Percentiles rank a stretch among this genome's conserved stretches.
These are phyloP conservation scores for Scaptomyza caliginosa DNA, from an alignment of 2,888 invertebrate species.

Conservation along the genomic window DNA sequence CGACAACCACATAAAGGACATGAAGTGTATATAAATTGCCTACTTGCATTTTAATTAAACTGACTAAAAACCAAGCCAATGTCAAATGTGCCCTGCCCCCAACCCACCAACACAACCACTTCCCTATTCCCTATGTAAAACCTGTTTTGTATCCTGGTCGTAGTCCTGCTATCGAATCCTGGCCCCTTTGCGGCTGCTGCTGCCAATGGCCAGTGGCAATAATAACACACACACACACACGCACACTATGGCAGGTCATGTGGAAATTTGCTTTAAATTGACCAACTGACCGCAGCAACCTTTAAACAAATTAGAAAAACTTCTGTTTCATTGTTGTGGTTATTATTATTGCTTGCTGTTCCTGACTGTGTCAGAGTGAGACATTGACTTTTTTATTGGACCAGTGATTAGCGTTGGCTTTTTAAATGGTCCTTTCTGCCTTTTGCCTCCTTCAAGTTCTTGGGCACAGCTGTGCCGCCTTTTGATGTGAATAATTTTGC, in stretches of 20 bases:
- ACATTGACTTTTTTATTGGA: conserved; percentile 44
- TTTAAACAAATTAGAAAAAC: conserved; percentile 68
- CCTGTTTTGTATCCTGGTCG: not conserved
- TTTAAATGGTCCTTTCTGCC: conserved; percentile 22
- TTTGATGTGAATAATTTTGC: conserved; percentile 72
- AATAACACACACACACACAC: conserved; percentile 65
- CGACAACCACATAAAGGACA: conserved; percentile 56
- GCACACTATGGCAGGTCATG: conserved; percentile 68
- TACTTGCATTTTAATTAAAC: conserved; percentile 79
- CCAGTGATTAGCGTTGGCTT: conserved; percentile 52
- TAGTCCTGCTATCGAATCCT: conserved; percentile 6
- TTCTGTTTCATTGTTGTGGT: conserved; percentile 52
- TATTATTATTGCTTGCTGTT: conserved; percentile 11
- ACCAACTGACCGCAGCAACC: conserved; percentile 73
- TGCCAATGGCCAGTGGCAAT: conserved; percentile 27
- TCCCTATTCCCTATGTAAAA: not conserved
- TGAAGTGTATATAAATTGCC: conserved; percentile 78
- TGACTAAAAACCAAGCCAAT: conserved; percentile 72
- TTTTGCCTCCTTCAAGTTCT: conserved; percentile 24
- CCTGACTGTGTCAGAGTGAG: conserved; percentile 16
- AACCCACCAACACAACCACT: not conserved
- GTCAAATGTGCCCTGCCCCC: conserved; percentile 53
- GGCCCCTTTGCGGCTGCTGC: conserved; percentile 7
- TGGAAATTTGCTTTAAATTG: conserved; percentile 76
- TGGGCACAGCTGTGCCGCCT: conserved; percentile 60